Evolutionary conservation across 2,888 invertebrate genomes (phyloP), one percentile per base, ranked within the genome.

Genomic region (Hydriomena furcata): DNA sequence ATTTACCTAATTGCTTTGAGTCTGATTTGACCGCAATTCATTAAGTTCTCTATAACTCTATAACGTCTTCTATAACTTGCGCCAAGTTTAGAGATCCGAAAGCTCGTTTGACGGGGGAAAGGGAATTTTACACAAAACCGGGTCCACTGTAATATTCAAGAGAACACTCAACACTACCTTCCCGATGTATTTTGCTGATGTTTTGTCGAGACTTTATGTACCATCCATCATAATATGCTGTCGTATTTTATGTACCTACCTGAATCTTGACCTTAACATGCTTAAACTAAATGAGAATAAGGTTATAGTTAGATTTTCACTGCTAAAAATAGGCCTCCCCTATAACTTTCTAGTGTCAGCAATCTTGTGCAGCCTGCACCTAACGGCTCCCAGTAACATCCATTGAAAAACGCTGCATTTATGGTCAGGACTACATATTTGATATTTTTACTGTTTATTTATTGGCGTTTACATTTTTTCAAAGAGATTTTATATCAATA

Each of bases 71-170:
- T 37, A 20, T 52, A 28, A 52, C 55, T 61, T 50, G 57, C 37
- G 28, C 55, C 49, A 43, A 46, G 51, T 44, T 35, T 58, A 27
- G 45, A 53, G 45, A 44, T 66, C 65, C 63, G 63, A 46, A 41
- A 37, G 65, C 65, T 63, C 69, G 67, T 62, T 69, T 61, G 55
- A 58, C 50, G 55, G 41, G 50, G 44, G 27, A 48, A 61, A 60
- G 58, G 66, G 53, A 65, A 65, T 65, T 68, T 66, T 66, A 59
- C 65, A 62, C 65, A 66, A 63, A 66, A 70, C 66, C 59, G 57
- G 45, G 55, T 48, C 57, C 55, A 41, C 63, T 79, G 63, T 66
- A 79, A 76, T 79, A 79, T 79, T 79, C 58, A 79, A 66, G 63
- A 49, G 60, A 61, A 55, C 65, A 61, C 69, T 73, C 67, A 73